Base-by-base conservation (phyloP, 2,888 invertebrate species). In the Beris chalybata region DNA sequence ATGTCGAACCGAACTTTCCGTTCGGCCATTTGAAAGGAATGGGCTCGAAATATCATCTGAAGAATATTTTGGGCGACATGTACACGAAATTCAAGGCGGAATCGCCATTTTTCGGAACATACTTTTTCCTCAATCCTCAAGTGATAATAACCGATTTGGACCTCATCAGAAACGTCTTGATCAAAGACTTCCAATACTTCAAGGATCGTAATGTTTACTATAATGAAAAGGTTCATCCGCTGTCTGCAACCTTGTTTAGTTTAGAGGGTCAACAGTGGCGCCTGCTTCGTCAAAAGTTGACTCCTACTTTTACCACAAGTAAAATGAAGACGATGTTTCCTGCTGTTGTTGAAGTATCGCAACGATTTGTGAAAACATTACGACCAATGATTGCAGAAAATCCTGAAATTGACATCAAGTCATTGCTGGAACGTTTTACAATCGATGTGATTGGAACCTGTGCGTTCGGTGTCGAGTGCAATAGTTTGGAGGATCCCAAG, bases 381-480 rank as follows among this genome's bases (percentile, higher is more conserved):
- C 22, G 22, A 22, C 22, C 22, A 53, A 73, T 75, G 4, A 72
- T 13, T 13, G 30, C 32, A 1, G 69, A 71, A 38, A 71, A 75
- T 5, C 58, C 78, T 4, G 81, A 82, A 44, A n/a, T 56, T 7
- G 22, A 22, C 22, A 22, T 22, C 22, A 38, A 56, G 56, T 38
- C 38, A 7, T 4, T 76, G 4, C 73, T 76, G 31, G 76, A 77
- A 0, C 75, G 77, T 29, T 82, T 76, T 67, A 80, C 81, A 4
- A 79, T 79, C 22, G 82, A 83, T 70, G 78, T 82, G 0, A 80
- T 82, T 56, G 78, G 79, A 9, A 73, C 74, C 0, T 77, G 78
- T 70, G 78, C 77, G 11, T 81, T 81, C 70, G 81, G 80, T 0
- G 73, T 81, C 5, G 76, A 79, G 30, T 74, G 76, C 56, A 77